Base-by-base conservation (phyloP, 2,888 invertebrate species). In the Onchidella celtica region DNA sequence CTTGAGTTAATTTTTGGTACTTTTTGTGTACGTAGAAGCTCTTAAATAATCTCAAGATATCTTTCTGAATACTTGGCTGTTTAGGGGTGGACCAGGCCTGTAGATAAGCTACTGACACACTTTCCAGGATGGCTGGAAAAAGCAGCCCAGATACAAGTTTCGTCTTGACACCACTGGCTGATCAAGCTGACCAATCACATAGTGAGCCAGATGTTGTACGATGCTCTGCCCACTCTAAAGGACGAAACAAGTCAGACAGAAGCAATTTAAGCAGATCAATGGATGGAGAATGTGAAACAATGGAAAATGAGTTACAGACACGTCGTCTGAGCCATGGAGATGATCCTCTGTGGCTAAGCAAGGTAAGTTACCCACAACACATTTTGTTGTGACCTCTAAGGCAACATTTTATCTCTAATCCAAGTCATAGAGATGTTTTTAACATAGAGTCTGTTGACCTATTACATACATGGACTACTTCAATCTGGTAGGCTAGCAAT, bases 251-350 rank as follows among this genome's bases (percentile, higher is more conserved):
- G 27, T 79, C 27, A 9, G 40, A n/a, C 69, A 74, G 61, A 3
- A 40, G 57, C 17, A 55, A 24, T n/a, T 40, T 59, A 47, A 72
- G 34, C 77, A 68, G 61, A 32, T 77, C 77, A 3, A 59, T 73
- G 73, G 73, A 73, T 27, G 34, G 34, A 27, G 27, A 24, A n/a
- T 24, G 34, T 36, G 73, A 73, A 3, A 24, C 27, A 36, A 27
- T 38, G 3, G 59, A n/a, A 14, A 24, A 0, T 4, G 79, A 79
- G 9, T 21, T 21, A 27, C 47, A 70, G 24, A 57, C 59, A n/a
- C 70, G 79, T n/a, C 27, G 79, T 63, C 70, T 79, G 11, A 79
- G 79, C 55, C 79, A 79, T 11, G 79, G 79, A 29, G 79, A 79
- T 29, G 63, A 47, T 27, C 79, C 79, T 29, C 24, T 72, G 24